Evolutionary conservation across 2,113 vertebrate genomes (phyloP).

Genomic region (Malurus cyaneus): DNA sequence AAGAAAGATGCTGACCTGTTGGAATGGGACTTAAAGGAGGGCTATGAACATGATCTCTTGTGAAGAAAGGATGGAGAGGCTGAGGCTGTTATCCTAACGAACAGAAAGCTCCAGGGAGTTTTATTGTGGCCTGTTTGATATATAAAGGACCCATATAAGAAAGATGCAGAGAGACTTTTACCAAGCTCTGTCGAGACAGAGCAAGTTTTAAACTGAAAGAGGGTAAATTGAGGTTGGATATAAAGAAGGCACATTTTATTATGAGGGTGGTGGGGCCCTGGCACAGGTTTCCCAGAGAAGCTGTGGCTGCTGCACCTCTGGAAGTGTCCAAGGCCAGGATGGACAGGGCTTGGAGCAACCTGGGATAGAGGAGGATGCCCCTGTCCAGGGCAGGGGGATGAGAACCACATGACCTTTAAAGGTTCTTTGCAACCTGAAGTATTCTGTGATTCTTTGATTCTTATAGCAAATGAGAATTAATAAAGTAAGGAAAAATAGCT

Average conservation of each 20-base stretch:
- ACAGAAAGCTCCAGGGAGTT: background rate
- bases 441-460: background rate
- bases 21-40: background rate
- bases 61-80: background rate
- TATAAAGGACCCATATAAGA: background rate
- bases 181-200: background rate
- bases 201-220: background rate
- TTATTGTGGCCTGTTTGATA: background rate
- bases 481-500: background rate
- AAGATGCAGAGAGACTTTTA: background rate
- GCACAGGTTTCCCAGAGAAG: background rate
- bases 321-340: background rate
- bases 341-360: accelerated
- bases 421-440: background rate
- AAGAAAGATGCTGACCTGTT: background rate
- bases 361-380: accelerated
- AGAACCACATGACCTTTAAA: background rate
- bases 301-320: background rate
- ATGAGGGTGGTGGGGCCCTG: background rate
- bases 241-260: background rate
- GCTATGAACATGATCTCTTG: background rate
- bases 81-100: background rate
- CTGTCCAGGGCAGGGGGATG: background rate
- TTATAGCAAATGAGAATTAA: background rate
- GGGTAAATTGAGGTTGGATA: background rate